Evolutionary conservation across 1,140 invertebrate genomes (phyloP), one percentile per base, ranked within the genome.

Genomic region (Trypoxylus dichotomus): DNA sequence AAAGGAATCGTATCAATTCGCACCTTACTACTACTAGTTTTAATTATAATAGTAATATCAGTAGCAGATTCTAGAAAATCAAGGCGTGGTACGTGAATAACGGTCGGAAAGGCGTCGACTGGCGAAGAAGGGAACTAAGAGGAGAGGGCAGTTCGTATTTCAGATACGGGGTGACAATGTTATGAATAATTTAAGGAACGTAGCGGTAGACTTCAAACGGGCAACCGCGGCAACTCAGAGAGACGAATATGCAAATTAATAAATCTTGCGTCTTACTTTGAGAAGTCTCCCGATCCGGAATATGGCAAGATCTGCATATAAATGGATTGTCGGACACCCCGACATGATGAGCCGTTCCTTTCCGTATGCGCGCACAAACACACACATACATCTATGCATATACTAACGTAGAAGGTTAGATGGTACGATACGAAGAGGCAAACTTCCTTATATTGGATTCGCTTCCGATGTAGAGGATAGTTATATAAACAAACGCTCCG

Each of bases 161-260:
- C 80, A 79, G 79, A 81, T 79, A 81, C 74, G 43, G 78, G 58
- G 83, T 79, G 81, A 81, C 79, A 81, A 79, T 79, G 82, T 83
- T 83, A 83, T 83, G 83, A 83, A 83, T 83, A 83, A 83, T 83
- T 83, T 83, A 83, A 78, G 76, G 78, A 80, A 77, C 78, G 77
- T 80, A 54, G 80, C 72, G 54, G 77, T 76, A 76, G 81, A 82
- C 83, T 83, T 83, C 83, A 83, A 83, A 83, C 81, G 79, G 78
- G 72, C 78, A 32, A 41, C 78, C 54, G 42, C 74, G 19, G 72
- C 72, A 68, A 74, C 75, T 74, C 73, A 74, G 43, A 79, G 75
- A 82, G 79, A 80, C 79, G 79, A 81, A 82, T 83, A 84, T 84
- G 83, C 83, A 83, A 84, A 84, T 84, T 83, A 84, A 84, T 84